These are phyloP conservation scores for Pandemis heparana DNA, from an alignment of 2,888 invertebrate species.

Conservation along the genomic window DNA sequence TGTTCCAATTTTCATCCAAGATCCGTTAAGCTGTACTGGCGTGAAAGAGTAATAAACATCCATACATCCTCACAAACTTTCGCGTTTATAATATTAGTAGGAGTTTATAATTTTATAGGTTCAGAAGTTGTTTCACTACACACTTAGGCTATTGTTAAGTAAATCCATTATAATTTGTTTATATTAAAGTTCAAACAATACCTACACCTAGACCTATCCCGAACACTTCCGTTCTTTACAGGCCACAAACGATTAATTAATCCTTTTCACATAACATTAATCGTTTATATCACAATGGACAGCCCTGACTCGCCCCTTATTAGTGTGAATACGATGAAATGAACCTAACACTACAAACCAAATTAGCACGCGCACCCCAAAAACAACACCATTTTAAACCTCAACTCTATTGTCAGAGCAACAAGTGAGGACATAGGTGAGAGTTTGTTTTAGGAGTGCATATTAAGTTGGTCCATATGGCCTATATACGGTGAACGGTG, in stretches of 20 bases:
- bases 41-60: no score
- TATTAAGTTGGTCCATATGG: constrained; percentile 18
- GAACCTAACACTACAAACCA: constrained; percentile 48
- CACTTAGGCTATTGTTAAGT: no score
- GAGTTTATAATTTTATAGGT: no score
- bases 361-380: constrained; percentile 21
- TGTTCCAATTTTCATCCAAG: no score
- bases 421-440: constrained; percentile 13
- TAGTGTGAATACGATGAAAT: constrained; percentile 55
- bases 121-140: no score
- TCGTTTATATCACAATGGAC: constrained; percentile 41
- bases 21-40: no score
- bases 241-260: constrained; percentile 12
- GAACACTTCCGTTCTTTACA: constrained; percentile 13
- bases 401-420: constrained; percentile 35
- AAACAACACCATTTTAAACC: constrained; percentile 13
- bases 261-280: constrained; percentile 29
- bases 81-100: no score
- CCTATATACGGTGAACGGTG: constrained; percentile 41
- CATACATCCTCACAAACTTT: no score
- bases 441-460: constrained; percentile 7
- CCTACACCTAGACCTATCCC: not conserved
- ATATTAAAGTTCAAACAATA: not conserved
- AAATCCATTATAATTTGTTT: not conserved
- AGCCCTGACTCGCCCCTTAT: constrained; percentile 48